Conservation (phyloP, 1,140 invertebrate genomes). For the Trichogramma pretiosum region DNA sequence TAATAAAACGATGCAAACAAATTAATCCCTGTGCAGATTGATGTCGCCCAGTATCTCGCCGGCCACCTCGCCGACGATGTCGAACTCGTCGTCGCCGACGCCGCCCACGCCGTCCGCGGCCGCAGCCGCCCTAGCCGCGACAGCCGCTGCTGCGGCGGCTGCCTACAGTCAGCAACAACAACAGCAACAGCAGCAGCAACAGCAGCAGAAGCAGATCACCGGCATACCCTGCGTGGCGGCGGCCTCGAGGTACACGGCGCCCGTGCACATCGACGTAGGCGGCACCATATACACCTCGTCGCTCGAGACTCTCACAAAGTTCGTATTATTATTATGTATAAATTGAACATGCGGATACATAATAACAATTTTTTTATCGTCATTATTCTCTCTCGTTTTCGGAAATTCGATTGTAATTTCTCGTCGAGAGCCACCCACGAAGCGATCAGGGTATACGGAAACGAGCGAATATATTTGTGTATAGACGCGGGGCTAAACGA, state of each 20-base stretch:
- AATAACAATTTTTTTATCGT: background rate
- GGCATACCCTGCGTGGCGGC: conserved; percentile 89
- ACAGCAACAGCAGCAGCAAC: too few relatives aligned
- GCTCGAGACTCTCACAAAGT: conserved; percentile 91
- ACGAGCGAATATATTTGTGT: too few relatives aligned
- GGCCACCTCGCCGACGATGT: conserved; percentile 59
- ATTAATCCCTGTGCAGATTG: too few relatives aligned
- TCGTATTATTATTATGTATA: conserved; percentile 44
- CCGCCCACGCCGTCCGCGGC: conserved; percentile 48
- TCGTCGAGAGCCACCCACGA: too few relatives aligned
- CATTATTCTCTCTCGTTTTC: background rate
- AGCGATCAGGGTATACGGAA: too few relatives aligned
- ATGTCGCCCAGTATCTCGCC: conserved; percentile 58
- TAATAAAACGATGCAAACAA: too few relatives aligned
- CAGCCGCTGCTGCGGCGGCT: conserved; percentile 54
- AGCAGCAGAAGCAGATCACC: conserved; percentile 57
- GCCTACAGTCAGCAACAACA: conserved; percentile 46
- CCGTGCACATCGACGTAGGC: conserved; percentile 95
- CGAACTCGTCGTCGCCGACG: conserved; percentile 57
- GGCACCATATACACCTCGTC: conserved; percentile 95
- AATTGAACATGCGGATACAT: too few relatives aligned
- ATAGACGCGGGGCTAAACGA: too few relatives aligned
- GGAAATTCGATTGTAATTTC: too few relatives aligned
- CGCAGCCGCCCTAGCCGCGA: too few relatives aligned
- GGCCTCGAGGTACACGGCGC: conserved; percentile 83